Base-by-base conservation (phyloP, 2,888 invertebrate species). In the Napeogenes inachia region DNA sequence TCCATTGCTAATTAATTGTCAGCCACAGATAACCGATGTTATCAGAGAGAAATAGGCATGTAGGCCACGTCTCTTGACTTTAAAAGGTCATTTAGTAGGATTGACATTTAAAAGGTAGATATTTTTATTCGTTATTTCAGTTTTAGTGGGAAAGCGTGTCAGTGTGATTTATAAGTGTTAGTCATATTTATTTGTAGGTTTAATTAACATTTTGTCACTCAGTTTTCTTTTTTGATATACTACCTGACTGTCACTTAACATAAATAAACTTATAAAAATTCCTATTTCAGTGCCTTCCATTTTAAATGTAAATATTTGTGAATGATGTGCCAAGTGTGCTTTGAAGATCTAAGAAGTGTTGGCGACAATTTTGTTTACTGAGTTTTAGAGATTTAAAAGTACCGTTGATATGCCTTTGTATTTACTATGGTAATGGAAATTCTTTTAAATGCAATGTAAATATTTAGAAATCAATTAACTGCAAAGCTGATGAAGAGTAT, bases 301-400 rank as follows among this genome's bases (percentile, higher is more conserved):
- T 50, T 50, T 50, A 50, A 50, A 50, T 50, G 50, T 50, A 30
- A 50, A 50, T 50, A 50, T 50, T 50, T 50, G 50, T 30, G 50
- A 50, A 30, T 50, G 50, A 50, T 50, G 30, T 50, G 21, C 50
- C 21, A 50, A 50, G 50, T 30, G n/a, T 30, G 30, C 50, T 50
- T 50, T 50, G 50, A 50, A 50, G 50, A 30, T 50, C 50, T 50
- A 30, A 50, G 50, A 30, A 50, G 50, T 50, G 50, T 50, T 50
- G 21, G 50, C 50, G 50, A 50, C 30, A 50, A 50, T 50, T 50
- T 50, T 50, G 30, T 50, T 30, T 50, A 50, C 50, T 5, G 10
- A 30, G 50, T 8, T 50, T 50, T 30, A 8, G 30, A 30, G 50
- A 50, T 50, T 50, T 50, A 30, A 50, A 50, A 30, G 30, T 30